Conservation (phyloP, 2,888 invertebrate genomes). For the Macroteleia sp. region DNA sequence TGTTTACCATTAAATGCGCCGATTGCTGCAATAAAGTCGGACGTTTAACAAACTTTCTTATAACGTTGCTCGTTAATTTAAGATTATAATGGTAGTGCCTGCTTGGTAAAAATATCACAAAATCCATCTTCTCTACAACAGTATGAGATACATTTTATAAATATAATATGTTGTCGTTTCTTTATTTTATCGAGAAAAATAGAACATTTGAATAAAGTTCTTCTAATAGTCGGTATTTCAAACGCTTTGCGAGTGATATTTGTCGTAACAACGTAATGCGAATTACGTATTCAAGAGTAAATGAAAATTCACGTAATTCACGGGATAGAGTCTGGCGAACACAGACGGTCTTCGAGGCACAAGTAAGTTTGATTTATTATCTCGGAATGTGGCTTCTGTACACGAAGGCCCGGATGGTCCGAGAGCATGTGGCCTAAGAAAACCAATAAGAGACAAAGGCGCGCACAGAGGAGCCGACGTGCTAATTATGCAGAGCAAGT, state of each 20-base stretch:
- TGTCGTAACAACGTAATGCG: slow-evolving; percentile 20
- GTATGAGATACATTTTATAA: too few species aligned
- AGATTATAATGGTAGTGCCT: too few species aligned
- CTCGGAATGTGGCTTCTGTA: slow-evolving; percentile 57
- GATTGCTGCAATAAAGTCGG: slow-evolving; percentile 6
- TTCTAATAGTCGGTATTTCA: slow-evolving; percentile 6
- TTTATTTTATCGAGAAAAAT: too few species aligned
- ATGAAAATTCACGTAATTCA: slow-evolving; percentile 51
- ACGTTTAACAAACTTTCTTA: background rate
- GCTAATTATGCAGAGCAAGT: slow-evolving; percentile 73
- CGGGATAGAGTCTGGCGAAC: slow-evolving; percentile 60
- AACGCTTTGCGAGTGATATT: slow-evolving; percentile 7
- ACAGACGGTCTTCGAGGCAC: slow-evolving; percentile 71
- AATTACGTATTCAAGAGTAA: slow-evolving; percentile 46
- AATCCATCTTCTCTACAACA: too few species aligned
- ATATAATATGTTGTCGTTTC: too few species aligned
- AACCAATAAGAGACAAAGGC: slow-evolving; percentile 66
- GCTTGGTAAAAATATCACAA: too few species aligned
- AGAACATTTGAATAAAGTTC: too few species aligned
- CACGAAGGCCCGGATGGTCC: slow-evolving; percentile 50
- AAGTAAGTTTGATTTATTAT: slow-evolving; percentile 79
- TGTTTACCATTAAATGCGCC: slow-evolving; percentile 29
- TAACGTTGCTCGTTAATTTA: too few species aligned
- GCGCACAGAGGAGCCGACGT: slow-evolving; percentile 69
- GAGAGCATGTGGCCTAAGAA: slow-evolving; percentile 51